Evolutionary conservation across 2,797 vertebrate species (phyloP).

Genomic region (Amniataba percoides): DNA sequence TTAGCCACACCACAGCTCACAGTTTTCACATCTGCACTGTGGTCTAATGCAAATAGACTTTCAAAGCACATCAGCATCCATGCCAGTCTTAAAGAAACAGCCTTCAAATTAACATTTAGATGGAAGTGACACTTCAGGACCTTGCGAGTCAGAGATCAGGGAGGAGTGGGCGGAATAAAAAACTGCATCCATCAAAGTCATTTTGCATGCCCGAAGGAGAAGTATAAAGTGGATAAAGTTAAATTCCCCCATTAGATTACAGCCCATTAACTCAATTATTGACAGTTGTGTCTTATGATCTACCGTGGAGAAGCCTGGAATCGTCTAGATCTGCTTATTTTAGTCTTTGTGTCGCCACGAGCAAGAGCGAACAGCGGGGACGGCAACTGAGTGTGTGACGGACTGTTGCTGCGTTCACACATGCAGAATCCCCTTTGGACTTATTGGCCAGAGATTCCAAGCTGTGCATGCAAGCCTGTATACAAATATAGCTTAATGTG

Average conservation of each 20-base stretch:
- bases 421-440: constrained; percentile 69
- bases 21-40: constrained; percentile 10
- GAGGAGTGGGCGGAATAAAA: constrained; percentile 56
- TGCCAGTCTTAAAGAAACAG: constrained; percentile 69
- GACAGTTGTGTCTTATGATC: constrained; percentile 72
- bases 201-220: constrained; percentile 64
- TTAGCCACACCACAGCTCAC: constrained; percentile 9
- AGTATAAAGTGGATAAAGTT: constrained; percentile 44
- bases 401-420: constrained; percentile 66
- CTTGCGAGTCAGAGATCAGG: constrained; percentile 62
- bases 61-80: constrained; percentile 62
- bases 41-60: constrained; percentile 63
- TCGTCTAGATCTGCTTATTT: constrained; percentile 74
- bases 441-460: constrained; percentile 52
- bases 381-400: constrained; percentile 51
- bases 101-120: constrained; percentile 85
- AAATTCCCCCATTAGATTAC: constrained; percentile 62
- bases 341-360: constrained; percentile 70
- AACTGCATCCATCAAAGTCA: constrained; percentile 72
- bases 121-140: constrained; percentile 74
- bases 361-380: constrained; percentile 75
- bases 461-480: constrained; percentile 30
- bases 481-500: constrained; percentile 50
- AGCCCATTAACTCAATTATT: constrained; percentile 83
- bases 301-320: constrained; percentile 47